Evolutionary conservation across 2,113 vertebrate genomes (phyloP).

Genomic region (Nycticorax nycticorax): DNA sequence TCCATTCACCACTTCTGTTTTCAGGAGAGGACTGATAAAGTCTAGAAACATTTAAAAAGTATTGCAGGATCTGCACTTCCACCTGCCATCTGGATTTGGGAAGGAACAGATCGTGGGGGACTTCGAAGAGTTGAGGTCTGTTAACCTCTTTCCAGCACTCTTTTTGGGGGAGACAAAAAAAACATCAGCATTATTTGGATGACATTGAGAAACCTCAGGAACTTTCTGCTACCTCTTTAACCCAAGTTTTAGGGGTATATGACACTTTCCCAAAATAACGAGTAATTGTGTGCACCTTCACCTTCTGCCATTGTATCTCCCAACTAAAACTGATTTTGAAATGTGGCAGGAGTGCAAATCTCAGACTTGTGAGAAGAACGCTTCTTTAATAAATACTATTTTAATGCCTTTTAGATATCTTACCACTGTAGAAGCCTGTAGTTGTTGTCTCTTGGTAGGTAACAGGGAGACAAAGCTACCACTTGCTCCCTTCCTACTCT

Average conservation of each 20-base stretch:
- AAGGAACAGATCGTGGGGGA: not conserved
- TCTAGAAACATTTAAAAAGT: not conserved
- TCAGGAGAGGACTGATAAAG: not conserved
- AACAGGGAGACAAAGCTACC: not conserved
- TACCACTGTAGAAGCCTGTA: not conserved
- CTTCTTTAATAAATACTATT: not conserved
- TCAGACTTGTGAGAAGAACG: not conserved
- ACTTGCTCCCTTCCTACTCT: not conserved
- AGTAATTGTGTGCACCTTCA: not conserved
- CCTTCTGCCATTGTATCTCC: not conserved
- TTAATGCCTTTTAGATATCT: not conserved
- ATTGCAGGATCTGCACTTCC: not conserved
- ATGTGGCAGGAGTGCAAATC: not conserved
- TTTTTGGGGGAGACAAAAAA: not conserved
- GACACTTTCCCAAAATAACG: not conserved
- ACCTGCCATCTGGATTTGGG: not conserved
- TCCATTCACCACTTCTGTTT: not conserved
- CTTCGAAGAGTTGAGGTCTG: not conserved
- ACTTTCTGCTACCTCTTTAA: not conserved
- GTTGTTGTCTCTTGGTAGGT: not conserved
- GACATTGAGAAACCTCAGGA: not conserved
- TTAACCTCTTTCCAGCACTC: not conserved
- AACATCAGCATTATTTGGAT: not conserved
- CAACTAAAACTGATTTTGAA: not conserved
- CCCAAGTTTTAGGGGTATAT: not conserved